Base-by-base conservation (phyloP, 1,140 invertebrate species). In the Trachymyrmex cornetzi region DNA sequence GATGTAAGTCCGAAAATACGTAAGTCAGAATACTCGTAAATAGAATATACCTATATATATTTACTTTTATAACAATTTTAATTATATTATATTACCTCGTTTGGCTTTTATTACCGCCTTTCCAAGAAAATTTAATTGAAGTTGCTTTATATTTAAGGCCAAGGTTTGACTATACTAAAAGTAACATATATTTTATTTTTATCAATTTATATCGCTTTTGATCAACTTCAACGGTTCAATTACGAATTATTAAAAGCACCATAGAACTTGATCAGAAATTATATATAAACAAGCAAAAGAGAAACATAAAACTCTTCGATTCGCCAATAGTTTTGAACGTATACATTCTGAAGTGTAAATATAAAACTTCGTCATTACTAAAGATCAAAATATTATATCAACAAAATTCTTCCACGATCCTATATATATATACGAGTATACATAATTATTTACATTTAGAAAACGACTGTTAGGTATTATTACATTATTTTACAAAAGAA, bases 381-480 rank as follows among this genome's bases (percentile, higher is more conserved):
- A 48, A 79, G 14, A 48, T 79, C 5, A 0, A 69, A 30, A 66
- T 55, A 71, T 59, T 7, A 19, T 50, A 66, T 48, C 38, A 64
- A 64, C 3, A 24, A 48, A 34, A n/a, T 50, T 66, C 3, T 79
- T 5, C n/a, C 30, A 4, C 7, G 16, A 38, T 64, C 3, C 14
- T 14, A 57, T 63, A 16, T 34, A 34, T 34, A 34, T 34, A 34
- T 34, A 34, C 0, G 30, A 34, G 6, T 34, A 34, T 14, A 44
- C 7, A 4, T 55, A 34, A 74, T 55, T 55, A 74, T 74, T 74
- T 50, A 50, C 11, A n/a, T 55, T 53, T 55, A 72, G 4, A 55
- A 14, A 22, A 34, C 3, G 12, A 57, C 0, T 22, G 12, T 74
- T 55, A 34, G 11, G 7, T 44, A 38, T 11, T 34, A 22, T 16